Base-by-base conservation (phyloP, 2,888 invertebrate genomes). In the Schrankia costaestrigalis region DNA sequence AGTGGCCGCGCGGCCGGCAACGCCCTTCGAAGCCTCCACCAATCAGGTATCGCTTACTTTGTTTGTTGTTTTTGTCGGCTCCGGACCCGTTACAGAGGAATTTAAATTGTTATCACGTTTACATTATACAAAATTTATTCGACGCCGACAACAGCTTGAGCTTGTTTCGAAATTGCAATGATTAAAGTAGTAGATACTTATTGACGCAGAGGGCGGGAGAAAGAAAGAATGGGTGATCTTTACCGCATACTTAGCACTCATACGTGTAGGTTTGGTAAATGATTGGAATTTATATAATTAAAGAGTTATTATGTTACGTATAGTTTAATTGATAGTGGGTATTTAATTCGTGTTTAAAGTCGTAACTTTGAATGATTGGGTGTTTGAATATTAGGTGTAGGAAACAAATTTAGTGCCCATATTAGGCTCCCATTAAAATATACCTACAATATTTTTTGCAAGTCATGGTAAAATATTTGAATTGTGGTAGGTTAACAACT, bases 21-120 rank as follows among this genome's bases (percentile, higher is more conserved):
- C 76, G 78, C 82, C 76, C 74, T 51, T 44, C 61, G 28, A 41
- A 45, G 43, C 25, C 41, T 39, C 49, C 56, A 43, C 85, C 84
- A 85, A 84, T 84, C 56, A 71, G 71, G 59, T 40, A 56, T 52
- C 63, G 46, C 56, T 45, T 49, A 64, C 69, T 82, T 79, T 84
- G 87, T 85, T 86, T 86, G 86, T 87, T 85, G 87, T 85, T 86
- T 86, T 87, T 82, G 86, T 84, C 85, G 84, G 84, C 81, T 73
- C 70, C 69, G 71, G 81, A 75, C 84, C 86, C 84, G 85, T 85
- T 83, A 83, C 81, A 81, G 79, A 86, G 82, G 86, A 86, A 87
- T 86, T 86, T 85, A 86, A 86, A 87, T 86, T 87, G 87, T 86
- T 86, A 87, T 86, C 86, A 87, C 86, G 85, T 86, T 86, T 85